A percentile compares a stretch with the other conserved stretches of the same genome.
Conservation (phyloP, 2,797 vertebrate species). For the Gastrophryne carolinensis region DNA sequence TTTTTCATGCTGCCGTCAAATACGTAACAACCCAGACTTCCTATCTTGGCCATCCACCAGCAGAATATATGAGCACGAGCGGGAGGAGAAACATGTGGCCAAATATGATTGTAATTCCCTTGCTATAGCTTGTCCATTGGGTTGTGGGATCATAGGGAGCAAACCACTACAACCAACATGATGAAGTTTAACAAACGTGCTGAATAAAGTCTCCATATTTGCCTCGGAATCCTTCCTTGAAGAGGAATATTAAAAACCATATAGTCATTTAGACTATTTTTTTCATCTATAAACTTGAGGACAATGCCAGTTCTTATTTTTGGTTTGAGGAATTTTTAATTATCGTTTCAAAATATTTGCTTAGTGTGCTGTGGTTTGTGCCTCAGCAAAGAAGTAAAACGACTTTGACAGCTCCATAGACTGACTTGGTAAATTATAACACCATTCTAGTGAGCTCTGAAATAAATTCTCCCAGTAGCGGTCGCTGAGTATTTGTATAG, state of each 20-base stretch:
- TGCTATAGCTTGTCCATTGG: constrained; percentile 44
- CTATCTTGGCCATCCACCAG: constrained; percentile 31
- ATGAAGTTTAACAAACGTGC: constrained; percentile 12
- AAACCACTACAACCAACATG: constrained; percentile 44
- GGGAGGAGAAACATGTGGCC: constrained; percentile 29
- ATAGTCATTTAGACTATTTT: background rate
- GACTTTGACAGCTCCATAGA: constrained; percentile 6
- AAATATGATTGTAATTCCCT: constrained; percentile 31
- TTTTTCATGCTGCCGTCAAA: constrained; percentile 37
- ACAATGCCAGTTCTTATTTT: constrained; percentile 6
- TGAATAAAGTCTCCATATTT: constrained; percentile 19
- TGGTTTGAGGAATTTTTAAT: constrained; percentile 15
- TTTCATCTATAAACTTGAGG: background rate
- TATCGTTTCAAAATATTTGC: constrained; percentile 22
- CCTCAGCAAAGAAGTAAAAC: background rate
- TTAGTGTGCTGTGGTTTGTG: constrained; percentile 31
- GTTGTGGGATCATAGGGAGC: constrained; percentile 42
- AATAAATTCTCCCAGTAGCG: constrained; percentile 43
- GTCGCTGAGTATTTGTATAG: constrained; percentile 36
- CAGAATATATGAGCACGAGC: constrained; percentile 24
- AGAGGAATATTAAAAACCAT: background rate
- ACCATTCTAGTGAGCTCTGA: constrained; percentile 10
- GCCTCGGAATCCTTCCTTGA: background rate
- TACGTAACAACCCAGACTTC: constrained; percentile 15
- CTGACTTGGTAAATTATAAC: constrained; percentile 20